A percentile compares a stretch with the other conserved stretches of the same genome.
Evolutionary conservation across 2,797 vertebrate genomes (phyloP).

Genomic region (Phataginus tetradactyla): DNA sequence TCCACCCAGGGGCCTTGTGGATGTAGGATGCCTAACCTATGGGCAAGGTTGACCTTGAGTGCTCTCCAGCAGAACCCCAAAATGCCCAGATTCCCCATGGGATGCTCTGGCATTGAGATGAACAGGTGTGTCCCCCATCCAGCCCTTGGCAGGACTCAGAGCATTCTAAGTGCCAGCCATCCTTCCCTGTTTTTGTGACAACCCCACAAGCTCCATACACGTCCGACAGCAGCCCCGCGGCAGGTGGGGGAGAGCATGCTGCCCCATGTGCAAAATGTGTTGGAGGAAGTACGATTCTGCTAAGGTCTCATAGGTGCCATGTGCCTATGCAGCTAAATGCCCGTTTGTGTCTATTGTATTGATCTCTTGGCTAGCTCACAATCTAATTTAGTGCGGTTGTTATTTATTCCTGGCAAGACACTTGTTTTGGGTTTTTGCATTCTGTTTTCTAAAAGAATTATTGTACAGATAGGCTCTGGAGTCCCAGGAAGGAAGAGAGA

Average conservation of each 20-base stretch:
- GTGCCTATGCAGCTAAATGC: rapidly evolving
- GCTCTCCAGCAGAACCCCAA: not conserved
- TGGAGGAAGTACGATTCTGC: rapidly evolving
- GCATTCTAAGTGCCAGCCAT: rapidly evolving
- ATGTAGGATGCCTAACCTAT: rapidly evolving
- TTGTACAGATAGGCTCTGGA: not conserved
- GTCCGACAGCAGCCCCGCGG: not conserved
- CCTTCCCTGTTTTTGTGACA: not conserved
- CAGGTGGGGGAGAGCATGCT: not conserved
- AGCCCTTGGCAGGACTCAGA: rapidly evolving
- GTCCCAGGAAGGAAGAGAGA: not conserved
- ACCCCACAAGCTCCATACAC: rapidly evolving
- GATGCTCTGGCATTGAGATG: rapidly evolving
- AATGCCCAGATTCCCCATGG: not conserved
- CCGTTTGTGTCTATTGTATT: rapidly evolving
- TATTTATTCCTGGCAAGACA: not conserved
- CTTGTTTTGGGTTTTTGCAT: not conserved
- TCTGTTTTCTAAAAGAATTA: not conserved
- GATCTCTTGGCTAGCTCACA: not conserved
- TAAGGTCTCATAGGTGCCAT: rapidly evolving
- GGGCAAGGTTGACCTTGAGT: not conserved
- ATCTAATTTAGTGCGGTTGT: not conserved
- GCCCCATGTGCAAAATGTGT: rapidly evolving
- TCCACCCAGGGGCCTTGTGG: rapidly evolving
- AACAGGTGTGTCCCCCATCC: rapidly evolving